Evolutionary conservation across 1,140 invertebrate species (phyloP).

Genomic region (Drosophila guanche): DNA sequence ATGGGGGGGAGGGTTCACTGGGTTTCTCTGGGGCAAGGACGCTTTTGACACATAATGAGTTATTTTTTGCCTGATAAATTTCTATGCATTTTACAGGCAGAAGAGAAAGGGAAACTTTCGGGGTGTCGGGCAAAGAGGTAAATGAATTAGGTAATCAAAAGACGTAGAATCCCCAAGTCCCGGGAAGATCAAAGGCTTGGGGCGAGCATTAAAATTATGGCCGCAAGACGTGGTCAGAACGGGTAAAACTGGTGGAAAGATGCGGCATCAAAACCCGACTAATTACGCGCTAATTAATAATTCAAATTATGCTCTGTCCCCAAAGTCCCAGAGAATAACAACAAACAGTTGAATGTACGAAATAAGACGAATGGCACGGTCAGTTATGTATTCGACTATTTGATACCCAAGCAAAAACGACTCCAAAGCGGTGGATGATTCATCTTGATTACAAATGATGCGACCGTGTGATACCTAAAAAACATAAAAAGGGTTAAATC

Average conservation of each 20-base stretch:
- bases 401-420: slow-evolving; percentile 8
- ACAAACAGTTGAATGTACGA: slow-evolving; percentile 28
- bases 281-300: slow-evolving; percentile 81
- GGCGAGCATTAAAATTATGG: slow-evolving; percentile 62
- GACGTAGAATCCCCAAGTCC: slow-evolving; percentile 51
- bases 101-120: slow-evolving; percentile 31
- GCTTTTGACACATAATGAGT: slow-evolving; percentile 77
- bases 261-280: slow-evolving; percentile 60
- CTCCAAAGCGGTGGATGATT: too few species aligned
- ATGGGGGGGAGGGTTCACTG: slow-evolving; percentile 7
- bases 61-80: slow-evolving; percentile 68
- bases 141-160: slow-evolving; percentile 80
- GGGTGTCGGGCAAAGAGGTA: slow-evolving; percentile 40
- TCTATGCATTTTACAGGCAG: slow-evolving; percentile 32
- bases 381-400: slow-evolving; percentile 15
- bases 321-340: slow-evolving; percentile 26
- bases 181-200: slow-evolving; percentile 65
- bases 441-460: too few species aligned
- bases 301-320: slow-evolving; percentile 74
- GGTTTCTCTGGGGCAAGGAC: neutral
- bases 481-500: too few species aligned
- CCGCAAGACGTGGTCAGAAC: slow-evolving; percentile 67
- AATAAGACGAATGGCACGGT: slow-evolving; percentile 22
- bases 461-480: too few species aligned
- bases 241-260: slow-evolving; percentile 3